These are phyloP conservation scores for Pseudochirops corinnae DNA, from an alignment of 2,797 vertebrate genomes.

Conservation along the genomic window DNA sequence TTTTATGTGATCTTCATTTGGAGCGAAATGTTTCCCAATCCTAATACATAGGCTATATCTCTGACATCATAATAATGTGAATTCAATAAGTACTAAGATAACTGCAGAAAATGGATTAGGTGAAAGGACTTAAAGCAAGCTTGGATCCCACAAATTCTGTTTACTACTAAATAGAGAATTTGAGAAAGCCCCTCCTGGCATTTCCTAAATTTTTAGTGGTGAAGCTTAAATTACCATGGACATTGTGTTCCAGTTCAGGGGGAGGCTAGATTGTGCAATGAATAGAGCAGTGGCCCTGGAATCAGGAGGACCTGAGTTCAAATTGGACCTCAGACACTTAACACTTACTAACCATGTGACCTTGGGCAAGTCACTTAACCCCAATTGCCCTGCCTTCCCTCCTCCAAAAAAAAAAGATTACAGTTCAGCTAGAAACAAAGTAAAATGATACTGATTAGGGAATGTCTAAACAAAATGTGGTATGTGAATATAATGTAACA, in stretches of 20 bases:
- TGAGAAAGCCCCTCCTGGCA: not conserved
- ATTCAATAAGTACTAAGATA: not conserved
- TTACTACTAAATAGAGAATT: not conserved
- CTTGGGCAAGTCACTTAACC: too few relatives aligned
- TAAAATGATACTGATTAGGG: not conserved
- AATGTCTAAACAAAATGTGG: not conserved
- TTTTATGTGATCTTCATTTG: not conserved
- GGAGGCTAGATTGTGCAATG: too few relatives aligned
- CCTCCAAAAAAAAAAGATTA: not conserved
- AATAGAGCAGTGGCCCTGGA: too few relatives aligned
- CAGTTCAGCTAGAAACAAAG: not conserved
- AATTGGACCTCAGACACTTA: too few relatives aligned
- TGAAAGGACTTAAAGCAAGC: not conserved
- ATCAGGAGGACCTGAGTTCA: too few relatives aligned
- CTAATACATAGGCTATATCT: not conserved
- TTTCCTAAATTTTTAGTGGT: not conserved
- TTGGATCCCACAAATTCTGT: not conserved
- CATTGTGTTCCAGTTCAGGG: not conserved
- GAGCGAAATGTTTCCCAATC: not conserved
- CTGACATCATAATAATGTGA: not conserved
- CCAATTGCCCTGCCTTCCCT: too few relatives aligned
- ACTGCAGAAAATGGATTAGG: not conserved
- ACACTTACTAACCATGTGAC: too few relatives aligned
- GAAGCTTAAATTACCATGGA: not conserved
- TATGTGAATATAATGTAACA: not conserved